These are phyloP conservation scores for Hylaeus volcanicus DNA, from an alignment of 1,140 invertebrate genomes.

Conservation along the genomic window DNA sequence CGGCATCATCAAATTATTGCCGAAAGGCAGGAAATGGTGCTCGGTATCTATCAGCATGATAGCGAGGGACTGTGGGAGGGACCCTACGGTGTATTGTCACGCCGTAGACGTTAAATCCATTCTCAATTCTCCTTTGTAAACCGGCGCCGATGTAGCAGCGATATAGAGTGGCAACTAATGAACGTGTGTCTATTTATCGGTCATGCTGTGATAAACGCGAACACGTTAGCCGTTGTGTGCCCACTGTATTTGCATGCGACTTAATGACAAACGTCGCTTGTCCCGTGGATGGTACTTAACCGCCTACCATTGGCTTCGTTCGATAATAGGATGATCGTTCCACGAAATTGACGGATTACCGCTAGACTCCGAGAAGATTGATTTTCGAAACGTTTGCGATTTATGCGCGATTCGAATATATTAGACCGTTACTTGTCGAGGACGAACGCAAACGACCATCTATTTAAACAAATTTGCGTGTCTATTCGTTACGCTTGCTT, in stretches of 20 bases:
- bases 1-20: neutral
- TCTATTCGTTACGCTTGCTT: too few species aligned
- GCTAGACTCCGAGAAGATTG: neutral
- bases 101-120: neutral
- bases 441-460: too few species aligned
- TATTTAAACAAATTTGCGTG: too few species aligned
- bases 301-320: neutral
- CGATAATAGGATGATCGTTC: neutral
- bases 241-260: neutral
- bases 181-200: neutral
- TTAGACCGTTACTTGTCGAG: too few species aligned
- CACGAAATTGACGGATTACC: neutral
- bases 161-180: conserved; percentile 10
- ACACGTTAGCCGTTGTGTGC: neutral
- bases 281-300: neutral
- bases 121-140: conserved; percentile 2
- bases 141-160: neutral
- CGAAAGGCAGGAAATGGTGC: neutral
- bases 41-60: neutral
- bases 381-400: too few species aligned
- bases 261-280: conserved; percentile 18
- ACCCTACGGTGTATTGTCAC: neutral
- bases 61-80: neutral
- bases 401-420: neutral
- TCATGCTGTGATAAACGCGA: neutral